phyloP scores from a whole-genome alignment of 2,797 vertebrate species.

The Falco novaeseelandiae region DNA sequence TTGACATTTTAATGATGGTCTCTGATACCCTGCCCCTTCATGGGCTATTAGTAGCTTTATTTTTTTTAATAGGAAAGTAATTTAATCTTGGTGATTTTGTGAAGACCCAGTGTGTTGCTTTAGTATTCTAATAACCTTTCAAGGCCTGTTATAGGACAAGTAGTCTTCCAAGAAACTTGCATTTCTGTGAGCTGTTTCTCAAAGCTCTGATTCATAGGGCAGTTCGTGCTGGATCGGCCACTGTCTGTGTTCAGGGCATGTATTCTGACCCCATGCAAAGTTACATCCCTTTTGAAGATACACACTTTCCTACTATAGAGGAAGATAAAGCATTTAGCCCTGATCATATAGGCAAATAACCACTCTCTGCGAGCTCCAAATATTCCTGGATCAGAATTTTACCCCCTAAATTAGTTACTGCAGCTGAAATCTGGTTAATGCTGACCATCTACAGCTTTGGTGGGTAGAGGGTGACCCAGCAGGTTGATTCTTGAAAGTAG shows the following conservation, averaged over 20 bases:
- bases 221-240: not conserved
- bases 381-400: not conserved
- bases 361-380: not conserved
- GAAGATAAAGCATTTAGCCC: not conserved
- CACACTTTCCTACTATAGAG: not conserved
- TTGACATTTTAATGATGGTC: not conserved
- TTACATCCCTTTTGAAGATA: not conserved
- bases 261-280: not conserved
- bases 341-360: not conserved
- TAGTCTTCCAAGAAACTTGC: not conserved
- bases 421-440: not conserved
- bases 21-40: not conserved
- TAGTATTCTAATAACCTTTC: not conserved
- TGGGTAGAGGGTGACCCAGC: not conserved
- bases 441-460: not conserved
- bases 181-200: not conserved
- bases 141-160: not conserved
- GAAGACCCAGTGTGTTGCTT: not conserved
- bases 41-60: not conserved
- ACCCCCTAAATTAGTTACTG: accelerated
- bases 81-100: not conserved
- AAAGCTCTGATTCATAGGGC: not conserved
- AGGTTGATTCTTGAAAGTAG: not conserved
- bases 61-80: not conserved
- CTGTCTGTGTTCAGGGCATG: not conserved